phyloP scores from a whole-genome alignment of 2,888 invertebrate genomes.

The Tipula confusa region DNA sequence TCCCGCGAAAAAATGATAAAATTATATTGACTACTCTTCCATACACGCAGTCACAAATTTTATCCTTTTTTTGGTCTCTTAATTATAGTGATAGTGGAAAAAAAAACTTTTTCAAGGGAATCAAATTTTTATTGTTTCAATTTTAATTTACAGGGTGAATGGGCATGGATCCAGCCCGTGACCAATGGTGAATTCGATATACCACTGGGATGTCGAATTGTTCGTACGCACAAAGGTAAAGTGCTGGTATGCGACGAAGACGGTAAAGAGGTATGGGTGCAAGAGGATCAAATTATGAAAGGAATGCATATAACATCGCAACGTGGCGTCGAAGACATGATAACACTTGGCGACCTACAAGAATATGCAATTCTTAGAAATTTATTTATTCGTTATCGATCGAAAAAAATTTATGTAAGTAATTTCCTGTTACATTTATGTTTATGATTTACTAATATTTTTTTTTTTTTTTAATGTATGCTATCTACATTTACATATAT shows the following conservation, averaged over 20 bases:
- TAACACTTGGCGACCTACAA: constrained; percentile 87
- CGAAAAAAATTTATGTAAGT: constrained; percentile 88
- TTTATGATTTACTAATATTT: background rate
- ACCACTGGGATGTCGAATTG: constrained; percentile 78
- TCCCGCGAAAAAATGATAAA: too few species aligned
- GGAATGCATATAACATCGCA: constrained; percentile 75
- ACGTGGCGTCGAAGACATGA: constrained; percentile 91
- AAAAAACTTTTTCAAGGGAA: background rate
- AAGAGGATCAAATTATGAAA: constrained; percentile 58
- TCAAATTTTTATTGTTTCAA: background rate
- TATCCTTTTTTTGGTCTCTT: too few species aligned
- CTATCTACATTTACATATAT: constrained; percentile 40
- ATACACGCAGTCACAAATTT: background rate
- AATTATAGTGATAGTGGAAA: background rate
- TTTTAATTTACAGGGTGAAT: constrained; percentile 67
- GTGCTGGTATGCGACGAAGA: constrained; percentile 80
- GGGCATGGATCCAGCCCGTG: constrained; percentile 82
- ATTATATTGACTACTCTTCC: background rate
- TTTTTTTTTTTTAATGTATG: background rate
- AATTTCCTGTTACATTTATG: background rate
- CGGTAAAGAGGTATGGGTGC: constrained; percentile 64
- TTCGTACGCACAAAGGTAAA: constrained; percentile 69
- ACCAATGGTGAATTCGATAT: constrained; percentile 73
- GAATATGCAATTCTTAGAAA: constrained; percentile 92
- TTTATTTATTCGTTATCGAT: constrained; percentile 80